Evolutionary conservation across 1,140 invertebrate genomes (phyloP), one percentile per base, ranked within the genome.

Genomic region (Microplitis demolitor): DNA sequence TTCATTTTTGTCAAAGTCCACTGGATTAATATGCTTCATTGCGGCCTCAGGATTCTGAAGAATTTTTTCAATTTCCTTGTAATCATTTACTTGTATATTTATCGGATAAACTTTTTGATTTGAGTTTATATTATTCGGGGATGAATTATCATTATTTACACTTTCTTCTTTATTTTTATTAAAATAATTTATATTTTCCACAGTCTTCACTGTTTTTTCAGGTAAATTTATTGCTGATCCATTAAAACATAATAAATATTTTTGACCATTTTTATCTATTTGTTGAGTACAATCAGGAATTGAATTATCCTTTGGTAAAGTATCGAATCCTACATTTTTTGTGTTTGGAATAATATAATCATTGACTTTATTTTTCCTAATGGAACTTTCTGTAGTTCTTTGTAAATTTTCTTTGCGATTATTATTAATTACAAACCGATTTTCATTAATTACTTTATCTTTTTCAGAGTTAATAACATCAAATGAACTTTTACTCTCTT

Each of bases 51-150:
- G 69, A 51, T 71, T 71, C 31, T 71, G 45, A 24, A 68, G 4
- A 13, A 71, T 71, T 54, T 56, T 68, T 62, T 68, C 45, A 2
- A 39, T 13, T 1, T 31, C 60, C 63, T 68, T 69, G 11, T 51
- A 70, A 53, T 74, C 54, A 5, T 69, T 61, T 4, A 56, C 34
- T 8, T 70, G 66, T 53, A 66, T 51, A 62, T 70, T 66, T 8
- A 66, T 58, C 14, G 58, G 54, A 45, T 31, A 54, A 24, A 66
- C 11, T 54, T 35, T 64, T 60, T 53, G 53, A 16, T 14, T 33
- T 62, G 37, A 62, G 51, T 45, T 67, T 56, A 34, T 66, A n/a
- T 16, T 62, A 50, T 37, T 39, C 9, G 45, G 39, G 11, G n/a
- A n/a, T 33, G 68, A 45, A 69, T 51, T 51, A 33, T 67, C 45